phyloP scores from a whole-genome alignment of 2,888 invertebrate genomes.

The Oasisia sp. region DNA sequence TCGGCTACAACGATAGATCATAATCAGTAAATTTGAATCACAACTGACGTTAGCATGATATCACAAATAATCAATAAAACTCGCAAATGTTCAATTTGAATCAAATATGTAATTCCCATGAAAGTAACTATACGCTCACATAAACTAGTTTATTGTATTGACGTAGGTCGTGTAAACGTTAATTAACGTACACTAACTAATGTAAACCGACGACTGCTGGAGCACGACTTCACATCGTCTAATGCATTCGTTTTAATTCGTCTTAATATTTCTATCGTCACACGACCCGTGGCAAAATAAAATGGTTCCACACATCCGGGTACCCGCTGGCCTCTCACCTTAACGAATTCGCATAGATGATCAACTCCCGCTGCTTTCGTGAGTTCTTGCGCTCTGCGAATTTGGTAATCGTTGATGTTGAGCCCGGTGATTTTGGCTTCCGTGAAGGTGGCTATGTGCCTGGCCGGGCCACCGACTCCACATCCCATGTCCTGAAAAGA shows the following conservation, averaged over 20 bases:
- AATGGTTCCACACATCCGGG: background rate
- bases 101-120: background rate
- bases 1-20: too few relatives aligned
- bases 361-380: conserved; percentile 34
- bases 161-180: background rate
- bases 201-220: background rate
- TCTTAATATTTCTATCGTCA: background rate
- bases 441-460: conserved; percentile 38
- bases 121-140: background rate
- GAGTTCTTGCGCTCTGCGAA: conserved; percentile 35
- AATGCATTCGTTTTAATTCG: background rate
- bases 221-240: background rate
- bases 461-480: conserved; percentile 42
- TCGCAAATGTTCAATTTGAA: too few relatives aligned
- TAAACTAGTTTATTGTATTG: background rate
- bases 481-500: conserved; percentile 40
- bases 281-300: background rate
- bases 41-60: too few relatives aligned
- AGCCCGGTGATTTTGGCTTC: conserved; percentile 37
- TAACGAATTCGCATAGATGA: conserved; percentile 34
- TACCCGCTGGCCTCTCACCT: conserved; percentile 25
- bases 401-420: conserved; percentile 42
- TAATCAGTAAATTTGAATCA: too few relatives aligned
- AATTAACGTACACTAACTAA: background rate
- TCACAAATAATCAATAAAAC: too few relatives aligned